Percentiles rank a stretch among this genome's conserved stretches.
Evolutionary conservation across 1,140 invertebrate species (phyloP).

Genomic region (Drosophila melanica): DNA sequence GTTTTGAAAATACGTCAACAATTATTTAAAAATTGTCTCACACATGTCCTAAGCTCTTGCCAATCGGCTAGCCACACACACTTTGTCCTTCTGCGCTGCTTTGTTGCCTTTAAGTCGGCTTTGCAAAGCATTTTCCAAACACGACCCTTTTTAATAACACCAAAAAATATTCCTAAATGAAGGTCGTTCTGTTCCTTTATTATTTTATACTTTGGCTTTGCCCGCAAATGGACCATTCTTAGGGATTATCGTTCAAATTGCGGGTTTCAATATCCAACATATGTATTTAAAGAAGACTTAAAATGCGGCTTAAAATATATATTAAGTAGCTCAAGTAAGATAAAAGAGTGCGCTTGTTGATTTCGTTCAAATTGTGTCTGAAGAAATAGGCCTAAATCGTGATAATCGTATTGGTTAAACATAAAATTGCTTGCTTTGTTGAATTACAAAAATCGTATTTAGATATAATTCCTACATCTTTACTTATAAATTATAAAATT

Average conservation of each 20-base stretch:
- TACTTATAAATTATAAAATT: too few relatives aligned
- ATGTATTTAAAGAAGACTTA: slow-evolving; percentile 11
- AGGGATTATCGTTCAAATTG: slow-evolving; percentile 68
- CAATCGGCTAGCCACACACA: slow-evolving; percentile 33
- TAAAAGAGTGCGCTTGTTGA: not conserved
- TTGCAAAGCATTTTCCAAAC: slow-evolving; percentile 22
- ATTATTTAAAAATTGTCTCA: slow-evolving; percentile 26
- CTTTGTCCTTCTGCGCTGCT: slow-evolving; percentile 34
- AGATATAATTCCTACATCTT: too few relatives aligned
- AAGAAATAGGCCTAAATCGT: not conserved
- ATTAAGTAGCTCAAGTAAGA: slow-evolving; percentile 16
- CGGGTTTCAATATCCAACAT: slow-evolving; percentile 38
- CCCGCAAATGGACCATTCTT: slow-evolving; percentile 48
- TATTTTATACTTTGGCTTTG: slow-evolving; percentile 34
- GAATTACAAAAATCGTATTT: not conserved
- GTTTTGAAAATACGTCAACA: slow-evolving; percentile 5
- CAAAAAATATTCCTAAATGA: slow-evolving; percentile 58
- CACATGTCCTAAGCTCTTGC: slow-evolving; percentile 47
- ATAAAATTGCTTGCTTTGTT: too few relatives aligned
- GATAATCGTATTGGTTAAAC: too few relatives aligned
- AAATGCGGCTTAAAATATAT: slow-evolving; percentile 21
- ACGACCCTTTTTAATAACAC: slow-evolving; percentile 50
- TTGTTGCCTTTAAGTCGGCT: slow-evolving; percentile 38
- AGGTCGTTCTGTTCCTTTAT: slow-evolving; percentile 58
- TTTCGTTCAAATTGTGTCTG: not conserved